phyloP scores from a whole-genome alignment of 2,888 invertebrate species.

The Drosophila phalerata region DNA sequence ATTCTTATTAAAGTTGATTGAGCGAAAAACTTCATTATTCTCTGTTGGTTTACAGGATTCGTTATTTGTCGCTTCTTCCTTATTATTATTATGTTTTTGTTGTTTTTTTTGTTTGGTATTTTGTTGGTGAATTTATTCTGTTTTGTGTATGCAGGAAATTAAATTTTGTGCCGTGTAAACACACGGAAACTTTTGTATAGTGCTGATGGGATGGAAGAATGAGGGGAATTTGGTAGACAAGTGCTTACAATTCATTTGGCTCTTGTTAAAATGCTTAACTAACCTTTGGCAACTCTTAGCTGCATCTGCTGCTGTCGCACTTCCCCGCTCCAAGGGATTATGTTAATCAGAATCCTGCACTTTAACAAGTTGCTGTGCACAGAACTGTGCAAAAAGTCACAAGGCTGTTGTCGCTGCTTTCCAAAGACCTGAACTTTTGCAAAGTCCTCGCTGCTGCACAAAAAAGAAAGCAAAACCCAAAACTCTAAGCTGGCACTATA shows the following conservation, averaged over 20 bases:
- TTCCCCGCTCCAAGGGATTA: slow-evolving; percentile 64
- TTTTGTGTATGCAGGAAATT: slow-evolving; percentile 57
- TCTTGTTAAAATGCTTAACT: slow-evolving; percentile 76
- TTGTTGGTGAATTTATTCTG: slow-evolving; percentile 17
- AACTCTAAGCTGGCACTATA: slow-evolving; percentile 74
- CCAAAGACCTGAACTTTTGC: slow-evolving; percentile 50
- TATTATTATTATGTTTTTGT: neutral
- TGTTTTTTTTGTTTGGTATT: slow-evolving; percentile 9
- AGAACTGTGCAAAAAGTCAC: slow-evolving; percentile 63
- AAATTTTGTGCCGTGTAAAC: slow-evolving; percentile 65
- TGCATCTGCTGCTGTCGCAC: slow-evolving; percentile 74
- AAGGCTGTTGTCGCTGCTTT: slow-evolving; percentile 64
- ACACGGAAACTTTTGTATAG: slow-evolving; percentile 45
- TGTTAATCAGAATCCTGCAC: slow-evolving; percentile 80
- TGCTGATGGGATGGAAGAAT: neutral
- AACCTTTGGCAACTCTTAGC: slow-evolving; percentile 68
- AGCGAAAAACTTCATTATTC: slow-evolving; percentile 80
- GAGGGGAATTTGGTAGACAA: slow-evolving; percentile 21
- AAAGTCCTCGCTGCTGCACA: slow-evolving; percentile 42
- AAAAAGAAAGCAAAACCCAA: slow-evolving; percentile 26
- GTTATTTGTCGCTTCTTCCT: slow-evolving; percentile 32
- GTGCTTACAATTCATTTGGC: slow-evolving; percentile 81
- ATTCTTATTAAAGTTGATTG: slow-evolving; percentile 81
- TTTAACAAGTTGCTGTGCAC: slow-evolving; percentile 66
- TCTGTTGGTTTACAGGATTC: slow-evolving; percentile 44